These are phyloP conservation scores for Tangara arthus DNA, from an alignment of 2,797 vertebrate genomes.

Conservation along the genomic window DNA sequence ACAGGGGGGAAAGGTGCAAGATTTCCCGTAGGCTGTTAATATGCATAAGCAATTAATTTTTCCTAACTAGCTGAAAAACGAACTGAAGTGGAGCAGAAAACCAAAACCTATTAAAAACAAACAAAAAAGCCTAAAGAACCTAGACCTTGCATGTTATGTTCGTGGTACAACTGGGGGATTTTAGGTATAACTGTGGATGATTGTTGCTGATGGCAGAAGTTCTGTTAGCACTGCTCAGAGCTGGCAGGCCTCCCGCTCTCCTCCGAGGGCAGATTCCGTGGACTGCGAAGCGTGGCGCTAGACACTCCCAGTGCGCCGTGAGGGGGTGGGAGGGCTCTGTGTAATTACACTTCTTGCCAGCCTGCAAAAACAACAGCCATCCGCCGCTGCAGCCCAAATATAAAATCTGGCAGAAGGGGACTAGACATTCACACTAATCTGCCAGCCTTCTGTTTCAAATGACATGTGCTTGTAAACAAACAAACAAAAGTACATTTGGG, in stretches of 20 bases:
- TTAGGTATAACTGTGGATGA: not conserved
- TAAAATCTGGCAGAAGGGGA: conserved; percentile 29
- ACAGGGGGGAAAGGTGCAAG: not conserved
- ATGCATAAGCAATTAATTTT: not conserved
- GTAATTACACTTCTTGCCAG: not conserved
- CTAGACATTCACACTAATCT: not conserved
- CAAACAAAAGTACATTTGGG: not conserved
- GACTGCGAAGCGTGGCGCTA: accelerated
- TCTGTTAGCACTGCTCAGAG: not conserved
- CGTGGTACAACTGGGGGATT: accelerated
- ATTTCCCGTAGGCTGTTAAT: not conserved
- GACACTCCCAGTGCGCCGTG: not conserved
- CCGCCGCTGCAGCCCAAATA: not conserved
- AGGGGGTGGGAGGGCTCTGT: not conserved
- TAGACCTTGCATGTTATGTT: not conserved
- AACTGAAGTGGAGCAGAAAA: not conserved
- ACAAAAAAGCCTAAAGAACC: not conserved
- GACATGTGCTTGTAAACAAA: conserved; percentile 33
- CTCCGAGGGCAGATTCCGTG: accelerated
- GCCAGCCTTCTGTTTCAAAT: conserved; percentile 11
- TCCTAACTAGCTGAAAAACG: not conserved
- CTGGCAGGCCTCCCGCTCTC: not conserved
- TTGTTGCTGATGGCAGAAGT: not conserved
- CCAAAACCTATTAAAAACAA: not conserved
- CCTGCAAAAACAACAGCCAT: conserved; percentile 8